Conservation (phyloP, 2,113 vertebrate species). For the Epinephelus cyanopodus region DNA sequence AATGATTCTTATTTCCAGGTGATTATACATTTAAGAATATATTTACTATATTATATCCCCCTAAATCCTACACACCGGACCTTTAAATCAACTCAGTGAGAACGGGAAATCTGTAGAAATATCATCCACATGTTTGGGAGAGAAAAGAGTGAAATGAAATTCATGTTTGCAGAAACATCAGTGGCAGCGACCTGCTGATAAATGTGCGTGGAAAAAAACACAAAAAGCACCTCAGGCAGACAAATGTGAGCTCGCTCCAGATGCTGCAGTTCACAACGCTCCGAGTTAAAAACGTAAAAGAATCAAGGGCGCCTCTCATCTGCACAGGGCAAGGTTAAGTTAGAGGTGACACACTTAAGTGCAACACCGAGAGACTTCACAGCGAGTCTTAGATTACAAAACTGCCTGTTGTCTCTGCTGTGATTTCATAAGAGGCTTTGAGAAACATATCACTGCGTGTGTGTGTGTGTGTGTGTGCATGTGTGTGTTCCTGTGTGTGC, state of each 20-base stretch:
- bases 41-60: no score
- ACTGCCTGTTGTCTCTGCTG: slow-evolving; percentile 61
- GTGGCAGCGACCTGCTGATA: neutral
- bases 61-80: neutral
- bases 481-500: slow-evolving; percentile 22
- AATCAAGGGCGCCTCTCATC: slow-evolving; percentile 40
- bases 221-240: neutral
- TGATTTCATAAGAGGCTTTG: slow-evolving; percentile 74
- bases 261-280: neutral
- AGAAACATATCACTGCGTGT: slow-evolving; percentile 38
- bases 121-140: neutral
- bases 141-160: neutral
- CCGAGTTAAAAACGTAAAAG: neutral
- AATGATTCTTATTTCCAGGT: no score
- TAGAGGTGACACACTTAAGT: slow-evolving; percentile 67
- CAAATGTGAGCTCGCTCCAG: neutral
- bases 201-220: neutral
- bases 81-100: neutral
- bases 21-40: no score
- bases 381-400: slow-evolving; percentile 66
- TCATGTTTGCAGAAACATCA: neutral
- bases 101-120: neutral
- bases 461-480: slow-evolving; percentile 10
- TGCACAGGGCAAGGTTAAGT: slow-evolving; percentile 50
- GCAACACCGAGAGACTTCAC: slow-evolving; percentile 50